These are phyloP conservation scores for Morpho deidamia DNA, from an alignment of 2,888 invertebrate species.

Conservation along the genomic window DNA sequence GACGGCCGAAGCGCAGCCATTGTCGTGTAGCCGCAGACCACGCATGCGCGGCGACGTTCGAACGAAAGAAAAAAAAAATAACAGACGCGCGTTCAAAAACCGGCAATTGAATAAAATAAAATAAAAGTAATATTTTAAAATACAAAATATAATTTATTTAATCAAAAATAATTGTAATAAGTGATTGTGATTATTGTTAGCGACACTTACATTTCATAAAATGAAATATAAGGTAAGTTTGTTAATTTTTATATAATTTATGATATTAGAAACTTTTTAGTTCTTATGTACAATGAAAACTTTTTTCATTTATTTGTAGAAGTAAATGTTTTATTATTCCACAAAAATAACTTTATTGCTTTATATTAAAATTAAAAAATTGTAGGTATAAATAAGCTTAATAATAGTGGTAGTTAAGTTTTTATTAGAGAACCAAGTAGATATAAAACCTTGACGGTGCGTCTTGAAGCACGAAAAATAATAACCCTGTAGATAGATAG, in stretches of 20 bases:
- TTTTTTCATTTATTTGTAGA: conserved; percentile 12
- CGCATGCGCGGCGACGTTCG: conserved; percentile 54
- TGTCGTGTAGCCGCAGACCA: conserved; percentile 48
- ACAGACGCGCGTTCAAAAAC: conserved; percentile 7
- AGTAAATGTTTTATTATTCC: no score
- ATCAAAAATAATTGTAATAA: background rate
- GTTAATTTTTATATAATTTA: background rate
- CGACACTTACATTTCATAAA: conserved; percentile 19
- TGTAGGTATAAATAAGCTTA: background rate
- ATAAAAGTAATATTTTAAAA: conserved; percentile 8
- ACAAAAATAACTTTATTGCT: no score
- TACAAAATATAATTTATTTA: background rate
- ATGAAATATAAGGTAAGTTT: conserved; percentile 66
- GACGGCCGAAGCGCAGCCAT: conserved; percentile 50
- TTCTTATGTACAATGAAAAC: background rate
- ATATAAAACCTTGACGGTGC: conserved; percentile 23
- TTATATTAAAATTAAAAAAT: no score
- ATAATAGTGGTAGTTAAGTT: no score
- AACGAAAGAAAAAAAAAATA: conserved; percentile 38
- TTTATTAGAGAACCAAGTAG: no score
- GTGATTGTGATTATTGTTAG: conserved; percentile 22
- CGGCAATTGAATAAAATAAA: conserved; percentile 7
- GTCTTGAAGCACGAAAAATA: conserved; percentile 23
- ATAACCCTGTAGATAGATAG: background rate
- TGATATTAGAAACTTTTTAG: background rate